phyloP scores from a whole-genome alignment of 2,113 vertebrate species.

The Tyto alba region DNA sequence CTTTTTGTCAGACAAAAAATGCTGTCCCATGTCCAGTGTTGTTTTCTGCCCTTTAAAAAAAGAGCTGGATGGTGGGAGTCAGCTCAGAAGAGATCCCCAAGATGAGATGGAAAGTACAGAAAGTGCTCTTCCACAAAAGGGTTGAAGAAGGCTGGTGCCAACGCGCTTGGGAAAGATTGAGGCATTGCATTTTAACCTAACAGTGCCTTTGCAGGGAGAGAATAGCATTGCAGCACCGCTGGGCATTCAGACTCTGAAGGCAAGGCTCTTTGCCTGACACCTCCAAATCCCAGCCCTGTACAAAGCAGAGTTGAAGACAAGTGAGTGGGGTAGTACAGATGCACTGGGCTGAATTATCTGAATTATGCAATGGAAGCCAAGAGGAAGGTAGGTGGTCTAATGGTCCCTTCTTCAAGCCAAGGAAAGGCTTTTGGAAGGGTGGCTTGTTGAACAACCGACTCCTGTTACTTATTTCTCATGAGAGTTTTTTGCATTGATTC shows the following conservation, averaged over 20 bases:
- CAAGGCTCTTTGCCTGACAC: not conserved
- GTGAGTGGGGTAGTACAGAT: not conserved
- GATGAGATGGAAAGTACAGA: not conserved
- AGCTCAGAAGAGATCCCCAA: not conserved
- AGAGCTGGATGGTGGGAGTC: not conserved
- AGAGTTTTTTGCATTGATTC: not conserved
- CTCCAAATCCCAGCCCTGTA: not conserved
- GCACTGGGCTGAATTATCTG: not conserved
- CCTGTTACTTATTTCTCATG: not conserved
- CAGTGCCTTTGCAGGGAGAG: not conserved
- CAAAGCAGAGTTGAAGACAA: not conserved
- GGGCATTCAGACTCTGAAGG: not conserved
- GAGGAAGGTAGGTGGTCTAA: not conserved
- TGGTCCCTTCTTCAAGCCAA: not conserved
- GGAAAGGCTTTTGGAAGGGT: not conserved
- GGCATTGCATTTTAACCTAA: not conserved
- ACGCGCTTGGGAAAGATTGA: not conserved
- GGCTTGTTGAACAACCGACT: not conserved
- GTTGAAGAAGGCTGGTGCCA: not conserved
- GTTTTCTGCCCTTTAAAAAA: not conserved
- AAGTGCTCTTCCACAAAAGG: not conserved
- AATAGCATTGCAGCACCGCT: not conserved
- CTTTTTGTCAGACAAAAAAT: not conserved
- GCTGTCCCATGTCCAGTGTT: not conserved
- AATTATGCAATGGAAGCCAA: not conserved